Base-by-base conservation (phyloP, 2,888 invertebrate species). In the Hirtodrosophila alboralis region DNA sequence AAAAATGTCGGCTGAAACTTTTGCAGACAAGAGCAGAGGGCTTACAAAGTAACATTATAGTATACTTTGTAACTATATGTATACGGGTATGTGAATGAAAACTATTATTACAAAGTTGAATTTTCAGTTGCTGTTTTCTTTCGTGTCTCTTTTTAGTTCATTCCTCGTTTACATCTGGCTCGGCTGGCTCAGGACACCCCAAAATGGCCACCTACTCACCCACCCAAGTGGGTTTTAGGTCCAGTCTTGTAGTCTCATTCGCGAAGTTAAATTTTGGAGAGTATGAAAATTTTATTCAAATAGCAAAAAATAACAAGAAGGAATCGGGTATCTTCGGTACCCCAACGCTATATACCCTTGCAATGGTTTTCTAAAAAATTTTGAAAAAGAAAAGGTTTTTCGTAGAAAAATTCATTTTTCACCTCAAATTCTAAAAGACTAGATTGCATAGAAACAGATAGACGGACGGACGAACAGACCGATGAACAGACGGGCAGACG, bases 101-200 rank as follows among this genome's bases (percentile, higher is more conserved):
- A 45, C 16, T 75, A 58, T 65, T 71, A 52, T 63, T 63, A 51
- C 45, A 63, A 59, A 80, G 60, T 63, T 54, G 45, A 63, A 59
- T 63, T 66, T 59, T 33, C 48, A 57, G 64, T 56, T 56, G 43
- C 62, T 37, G 54, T 58, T 73, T 70, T 45, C 43, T 43, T 72
- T 51, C n/a, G 8, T n/a, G n/a, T 43, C 30, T 31, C 33, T 57
- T 7, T 37, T 14, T 31, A 6, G n/a, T 33, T 21, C 12, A 21
- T 38, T 33, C 23, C 27, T 14, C 14, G 27, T 31, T 37, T 44
- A 31, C 14, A 13, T 45, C 23, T 33, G 12, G 5, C 34, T 33
- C 37, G 16, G 40, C 28, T 38, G 45, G 31, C 36, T 3, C 26
- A 48, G 8, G 23, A n/a, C n/a, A n/a, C 8, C 23, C 23, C 8